Percentiles rank a stretch among this genome's conserved stretches.
These are phyloP conservation scores for Nesometra sesokonis DNA, from an alignment of 35 echinoderm and acorn worm species.

Conservation along the genomic window DNA sequence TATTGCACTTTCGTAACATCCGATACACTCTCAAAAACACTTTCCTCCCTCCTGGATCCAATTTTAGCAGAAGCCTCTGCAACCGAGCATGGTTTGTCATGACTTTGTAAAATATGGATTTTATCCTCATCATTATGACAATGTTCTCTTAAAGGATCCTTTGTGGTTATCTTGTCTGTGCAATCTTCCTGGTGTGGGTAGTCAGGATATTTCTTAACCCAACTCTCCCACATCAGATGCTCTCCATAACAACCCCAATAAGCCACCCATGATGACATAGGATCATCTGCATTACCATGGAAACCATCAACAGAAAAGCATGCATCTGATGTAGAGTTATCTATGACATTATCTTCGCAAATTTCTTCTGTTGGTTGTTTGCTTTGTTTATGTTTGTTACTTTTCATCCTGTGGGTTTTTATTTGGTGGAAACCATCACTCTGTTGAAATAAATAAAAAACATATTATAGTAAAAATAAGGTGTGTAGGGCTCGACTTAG, in stretches of 20 bases:
- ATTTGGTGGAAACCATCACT: neutral
- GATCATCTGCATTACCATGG: neutral
- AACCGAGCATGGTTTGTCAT: too few species aligned
- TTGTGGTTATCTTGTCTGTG: neutral
- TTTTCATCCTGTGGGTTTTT: neutral
- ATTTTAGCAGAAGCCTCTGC: too few species aligned
- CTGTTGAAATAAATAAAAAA: neutral
- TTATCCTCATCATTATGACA: too few species aligned
- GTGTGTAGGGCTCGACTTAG: too few species aligned
- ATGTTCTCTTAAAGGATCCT: too few species aligned
- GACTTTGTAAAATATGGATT: too few species aligned
- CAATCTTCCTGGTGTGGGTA: neutral
- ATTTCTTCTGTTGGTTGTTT: neutral
- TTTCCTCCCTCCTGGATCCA: too few species aligned
- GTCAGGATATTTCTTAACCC: neutral
- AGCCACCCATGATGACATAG: neutral
- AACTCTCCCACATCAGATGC: neutral
- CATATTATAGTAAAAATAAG: too few species aligned
- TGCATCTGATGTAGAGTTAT: neutral
- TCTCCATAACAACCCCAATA: neutral
- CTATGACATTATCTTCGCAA: neutral
- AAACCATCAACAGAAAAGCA: too few species aligned
- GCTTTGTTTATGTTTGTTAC: neutral
- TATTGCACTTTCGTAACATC: too few species aligned
- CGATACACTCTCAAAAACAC: too few species aligned